Evolutionary conservation across 2,888 invertebrate genomes (phyloP).

Genomic region (Mycalesis mineus): DNA sequence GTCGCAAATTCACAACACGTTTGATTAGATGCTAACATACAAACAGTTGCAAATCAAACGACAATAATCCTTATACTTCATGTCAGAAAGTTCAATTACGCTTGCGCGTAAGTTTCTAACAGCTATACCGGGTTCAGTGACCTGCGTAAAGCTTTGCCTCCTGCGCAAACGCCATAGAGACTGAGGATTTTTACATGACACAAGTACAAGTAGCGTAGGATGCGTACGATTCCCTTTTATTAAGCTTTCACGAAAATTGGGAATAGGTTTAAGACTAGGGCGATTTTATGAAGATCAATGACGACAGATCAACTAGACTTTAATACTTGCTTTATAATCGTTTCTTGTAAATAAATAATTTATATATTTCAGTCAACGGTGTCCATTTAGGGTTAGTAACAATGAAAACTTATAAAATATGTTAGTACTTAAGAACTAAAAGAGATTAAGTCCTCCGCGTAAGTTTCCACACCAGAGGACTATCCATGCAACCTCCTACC

Average conservation of each 20-base stretch:
- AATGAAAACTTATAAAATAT: too few relatives aligned
- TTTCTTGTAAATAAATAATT: too few relatives aligned
- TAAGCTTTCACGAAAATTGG: slow-evolving; percentile 36
- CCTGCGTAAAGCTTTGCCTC: slow-evolving; percentile 53
- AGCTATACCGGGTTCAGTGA: slow-evolving; percentile 54
- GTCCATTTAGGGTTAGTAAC: too few relatives aligned
- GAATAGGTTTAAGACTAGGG: slow-evolving; percentile 25
- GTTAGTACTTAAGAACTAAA: too few relatives aligned
- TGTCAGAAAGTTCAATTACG: slow-evolving; percentile 34
- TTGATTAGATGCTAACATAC: slow-evolving; percentile 57
- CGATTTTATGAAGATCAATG: too few relatives aligned
- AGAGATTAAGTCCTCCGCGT: too few relatives aligned
- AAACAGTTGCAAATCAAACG: slow-evolving; percentile 14
- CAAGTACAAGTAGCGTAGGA: slow-evolving; percentile 25
- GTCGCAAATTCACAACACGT: slow-evolving; percentile 45
- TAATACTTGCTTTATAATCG: too few relatives aligned
- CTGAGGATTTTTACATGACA: slow-evolving; percentile 41
- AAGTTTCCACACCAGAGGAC: too few relatives aligned
- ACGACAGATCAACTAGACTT: too few relatives aligned
- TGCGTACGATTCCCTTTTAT: slow-evolving; percentile 35
- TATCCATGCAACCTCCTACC: too few relatives aligned
- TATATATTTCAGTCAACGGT: too few relatives aligned
- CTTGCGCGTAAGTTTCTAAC: slow-evolving; percentile 38
- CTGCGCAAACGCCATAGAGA: slow-evolving; percentile 43
- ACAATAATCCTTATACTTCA: slow-evolving; percentile 25